Conservation (phyloP, 2,797 vertebrate genomes). For the Limnodromus scolopaceus region DNA sequence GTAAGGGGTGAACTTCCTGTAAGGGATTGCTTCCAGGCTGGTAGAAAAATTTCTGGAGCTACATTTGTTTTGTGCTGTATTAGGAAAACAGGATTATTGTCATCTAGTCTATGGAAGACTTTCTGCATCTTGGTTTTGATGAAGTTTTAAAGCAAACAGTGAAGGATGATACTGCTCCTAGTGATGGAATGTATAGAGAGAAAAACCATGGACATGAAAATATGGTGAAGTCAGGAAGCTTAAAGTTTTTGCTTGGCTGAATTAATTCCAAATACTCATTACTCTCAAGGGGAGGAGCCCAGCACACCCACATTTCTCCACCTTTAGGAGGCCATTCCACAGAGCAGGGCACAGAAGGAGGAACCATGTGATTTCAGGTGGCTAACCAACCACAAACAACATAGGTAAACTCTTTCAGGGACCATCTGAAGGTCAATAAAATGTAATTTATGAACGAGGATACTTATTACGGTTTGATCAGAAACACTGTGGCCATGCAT, state of each 20-base stretch:
- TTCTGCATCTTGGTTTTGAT: not conserved
- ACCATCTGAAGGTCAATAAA: not conserved
- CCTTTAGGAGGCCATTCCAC: rapidly evolving
- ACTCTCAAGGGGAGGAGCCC: not conserved
- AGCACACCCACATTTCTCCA: not conserved
- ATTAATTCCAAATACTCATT: not conserved
- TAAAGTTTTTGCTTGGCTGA: not conserved
- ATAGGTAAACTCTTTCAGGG: not conserved
- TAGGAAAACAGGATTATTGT: not conserved
- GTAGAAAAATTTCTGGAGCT: not conserved
- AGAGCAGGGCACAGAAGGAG: not conserved
- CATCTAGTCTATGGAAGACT: not conserved
- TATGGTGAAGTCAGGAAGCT: not conserved
- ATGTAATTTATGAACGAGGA: not conserved
- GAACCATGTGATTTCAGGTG: not conserved
- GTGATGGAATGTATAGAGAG: not conserved
- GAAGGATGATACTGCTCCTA: not conserved
- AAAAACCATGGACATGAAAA: not conserved
- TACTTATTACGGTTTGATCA: not conserved
- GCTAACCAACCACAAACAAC: not conserved
- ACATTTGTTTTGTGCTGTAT: not conserved
- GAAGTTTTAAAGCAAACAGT: not conserved
- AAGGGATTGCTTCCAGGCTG: not conserved
- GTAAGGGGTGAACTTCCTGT: not conserved
- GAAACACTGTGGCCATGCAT: not conserved